Conservation (phyloP, 2,888 invertebrate genomes). For the Mechanitis mazaeus region DNA sequence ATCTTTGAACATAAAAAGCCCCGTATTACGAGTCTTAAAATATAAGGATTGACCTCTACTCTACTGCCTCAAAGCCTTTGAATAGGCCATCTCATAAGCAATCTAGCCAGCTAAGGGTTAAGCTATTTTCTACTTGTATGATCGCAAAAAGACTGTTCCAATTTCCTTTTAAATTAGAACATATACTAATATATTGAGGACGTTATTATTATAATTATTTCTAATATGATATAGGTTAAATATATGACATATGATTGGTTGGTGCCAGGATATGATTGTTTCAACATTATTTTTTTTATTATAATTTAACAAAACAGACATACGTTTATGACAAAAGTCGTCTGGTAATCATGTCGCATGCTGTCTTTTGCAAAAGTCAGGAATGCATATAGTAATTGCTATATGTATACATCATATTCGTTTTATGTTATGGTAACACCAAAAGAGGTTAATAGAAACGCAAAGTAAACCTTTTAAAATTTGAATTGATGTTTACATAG, state of each 20-base stretch:
- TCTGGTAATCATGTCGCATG: too few species aligned
- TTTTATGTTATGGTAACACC: conserved; percentile 13
- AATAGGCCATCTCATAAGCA: conserved; percentile 19
- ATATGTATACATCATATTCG: neutral
- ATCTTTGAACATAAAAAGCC: conserved; percentile 3
- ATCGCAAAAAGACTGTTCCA: conserved; percentile 23
- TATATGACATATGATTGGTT: too few species aligned
- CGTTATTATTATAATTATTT: too few species aligned
- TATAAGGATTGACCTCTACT: conserved; percentile 11
- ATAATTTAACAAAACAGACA: too few species aligned
- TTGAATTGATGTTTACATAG: conserved; percentile 47
- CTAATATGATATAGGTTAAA: too few species aligned
- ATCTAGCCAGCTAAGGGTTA: conserved; percentile 20
- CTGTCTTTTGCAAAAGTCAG: neutral
- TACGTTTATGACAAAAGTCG: too few species aligned
- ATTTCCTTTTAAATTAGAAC: conserved; percentile 16
- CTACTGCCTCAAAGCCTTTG: conserved; percentile 15
- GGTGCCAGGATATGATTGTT: too few species aligned
- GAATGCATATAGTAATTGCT: neutral
- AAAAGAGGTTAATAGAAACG: neutral
- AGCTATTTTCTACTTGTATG: conserved; percentile 22
- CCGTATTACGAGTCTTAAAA: conserved; percentile 5
- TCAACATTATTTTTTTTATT: too few species aligned
- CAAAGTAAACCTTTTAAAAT: conserved; percentile 12
- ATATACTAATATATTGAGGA: too few species aligned